Percentiles rank a stretch among this genome's conserved stretches.
Evolutionary conservation across 2,113 vertebrate species (phyloP).

Genomic region (Smithornis capensis): DNA sequence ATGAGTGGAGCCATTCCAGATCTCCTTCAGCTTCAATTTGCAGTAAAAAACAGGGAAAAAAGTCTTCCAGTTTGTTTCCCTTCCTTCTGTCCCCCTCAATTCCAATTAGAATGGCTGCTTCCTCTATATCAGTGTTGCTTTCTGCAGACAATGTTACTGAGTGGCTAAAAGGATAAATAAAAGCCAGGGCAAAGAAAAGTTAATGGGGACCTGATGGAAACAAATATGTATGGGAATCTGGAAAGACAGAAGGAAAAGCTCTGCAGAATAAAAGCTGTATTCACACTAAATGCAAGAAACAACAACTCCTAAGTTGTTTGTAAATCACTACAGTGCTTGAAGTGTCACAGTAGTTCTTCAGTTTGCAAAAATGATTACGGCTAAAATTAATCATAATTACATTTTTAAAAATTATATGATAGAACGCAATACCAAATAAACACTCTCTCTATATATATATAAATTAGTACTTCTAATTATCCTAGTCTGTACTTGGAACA

Average conservation of each 20-base stretch:
- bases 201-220: background rate
- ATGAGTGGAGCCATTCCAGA: background rate
- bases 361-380: background rate
- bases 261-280: background rate
- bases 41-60: background rate
- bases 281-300: background rate
- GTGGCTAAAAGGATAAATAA: background rate
- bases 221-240: accelerated
- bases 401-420: background rate
- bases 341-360: background rate
- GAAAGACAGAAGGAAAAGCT: background rate
- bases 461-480: background rate
- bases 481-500: background rate
- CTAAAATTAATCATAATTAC: background rate
- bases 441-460: background rate
- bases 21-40: background rate
- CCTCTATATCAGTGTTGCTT: background rate
- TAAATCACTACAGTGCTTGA: background rate
- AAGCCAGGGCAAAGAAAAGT: background rate
- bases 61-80: background rate
- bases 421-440: background rate
- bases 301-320: background rate
- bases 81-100: background rate
- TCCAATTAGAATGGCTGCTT: background rate
- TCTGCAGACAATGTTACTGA: background rate